phyloP scores from a whole-genome alignment of 2,797 vertebrate genomes.

The Loriculus beryllinus region DNA sequence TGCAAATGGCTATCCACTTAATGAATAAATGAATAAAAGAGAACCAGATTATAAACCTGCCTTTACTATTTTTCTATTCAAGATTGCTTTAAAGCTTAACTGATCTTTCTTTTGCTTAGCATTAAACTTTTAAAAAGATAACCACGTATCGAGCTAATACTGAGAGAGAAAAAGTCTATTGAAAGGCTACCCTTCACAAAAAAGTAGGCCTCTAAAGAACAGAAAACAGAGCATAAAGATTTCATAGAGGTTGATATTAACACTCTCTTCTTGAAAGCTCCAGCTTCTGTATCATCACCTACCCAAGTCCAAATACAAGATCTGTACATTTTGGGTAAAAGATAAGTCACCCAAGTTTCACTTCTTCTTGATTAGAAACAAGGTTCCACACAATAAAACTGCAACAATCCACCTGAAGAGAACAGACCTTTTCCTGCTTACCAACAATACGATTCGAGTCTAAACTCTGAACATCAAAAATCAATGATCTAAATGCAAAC shows the following conservation, averaged over 20 bases:
- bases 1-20: neutral
- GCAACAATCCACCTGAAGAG: neutral
- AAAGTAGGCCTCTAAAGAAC: neutral
- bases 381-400: neutral
- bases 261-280: neutral
- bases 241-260: neutral
- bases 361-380: neutral
- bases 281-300: rapidly evolving
- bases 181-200: neutral
- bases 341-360: neutral
- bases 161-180: neutral
- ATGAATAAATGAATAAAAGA: neutral
- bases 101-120: neutral
- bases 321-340: neutral
- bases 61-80: neutral
- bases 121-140: neutral
- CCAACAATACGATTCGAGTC: neutral
- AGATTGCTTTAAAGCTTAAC: neutral
- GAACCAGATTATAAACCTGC: neutral
- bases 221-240: neutral
- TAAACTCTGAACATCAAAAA: neutral
- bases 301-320: neutral
- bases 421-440: neutral
- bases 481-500: neutral
- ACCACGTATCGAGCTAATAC: neutral